Evolutionary conservation across 2,888 invertebrate species (phyloP).

Genomic region (Argyresthia albistria): DNA sequence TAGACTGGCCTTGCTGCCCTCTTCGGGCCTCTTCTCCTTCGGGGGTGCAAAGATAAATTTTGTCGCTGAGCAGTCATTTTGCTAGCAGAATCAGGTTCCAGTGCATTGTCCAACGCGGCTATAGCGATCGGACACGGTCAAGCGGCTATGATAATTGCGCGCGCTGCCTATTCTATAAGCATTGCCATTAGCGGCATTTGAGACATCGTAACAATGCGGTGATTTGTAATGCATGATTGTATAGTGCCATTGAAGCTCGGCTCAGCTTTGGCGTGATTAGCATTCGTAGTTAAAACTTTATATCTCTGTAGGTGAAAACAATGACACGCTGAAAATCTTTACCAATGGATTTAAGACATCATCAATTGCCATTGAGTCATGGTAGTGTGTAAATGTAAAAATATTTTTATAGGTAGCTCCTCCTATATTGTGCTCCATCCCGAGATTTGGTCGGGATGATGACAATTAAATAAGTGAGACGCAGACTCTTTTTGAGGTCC

Average conservation of each 20-base stretch:
- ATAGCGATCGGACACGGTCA: slow-evolving; percentile 18
- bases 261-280: not conserved
- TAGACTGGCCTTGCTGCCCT: too few relatives aligned
- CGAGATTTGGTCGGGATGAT: too few relatives aligned
- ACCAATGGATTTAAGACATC: too few relatives aligned
- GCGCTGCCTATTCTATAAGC: slow-evolving; percentile 7
- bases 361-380: slow-evolving; percentile 1
- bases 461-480: too few relatives aligned
- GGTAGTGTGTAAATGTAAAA: slow-evolving; percentile 4
- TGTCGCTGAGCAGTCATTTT: too few relatives aligned
- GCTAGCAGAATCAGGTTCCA: not conserved
- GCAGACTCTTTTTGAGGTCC: too few relatives aligned
- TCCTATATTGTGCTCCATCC: too few relatives aligned
- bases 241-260: not conserved
- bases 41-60: too few relatives aligned
- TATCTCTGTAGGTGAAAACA: not conserved
- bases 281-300: not conserved
- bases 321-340: not conserved
- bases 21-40: too few relatives aligned
- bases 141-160: slow-evolving; percentile 18
- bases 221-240: slow-evolving; percentile 4
- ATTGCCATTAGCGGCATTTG: slow-evolving; percentile 3
- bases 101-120: not conserved
- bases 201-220: slow-evolving; percentile 4
- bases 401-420: too few relatives aligned